Base-by-base conservation (phyloP, 2,888 invertebrate species). In the Rhagophthalmus giganteus region DNA sequence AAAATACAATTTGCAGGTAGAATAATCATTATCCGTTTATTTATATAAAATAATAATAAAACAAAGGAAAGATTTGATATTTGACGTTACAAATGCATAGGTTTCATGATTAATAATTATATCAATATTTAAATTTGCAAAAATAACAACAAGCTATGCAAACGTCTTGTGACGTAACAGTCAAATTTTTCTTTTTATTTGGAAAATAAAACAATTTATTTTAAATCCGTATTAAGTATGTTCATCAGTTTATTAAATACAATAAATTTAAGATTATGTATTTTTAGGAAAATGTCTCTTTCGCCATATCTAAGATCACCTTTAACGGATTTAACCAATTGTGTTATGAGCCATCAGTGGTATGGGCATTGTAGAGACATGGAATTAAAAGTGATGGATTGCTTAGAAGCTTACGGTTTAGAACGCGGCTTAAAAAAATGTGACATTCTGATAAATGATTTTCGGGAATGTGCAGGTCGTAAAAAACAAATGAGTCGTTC, bases 351-450 rank as follows among this genome's bases (percentile, higher is more conserved):
- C 51, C 84, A 85, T 61, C 88, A 88, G 69, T 74, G 80, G 65
- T 75, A 81, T 63, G 83, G 83, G 12, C 69, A 73, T 13, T 92
- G 91, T 66, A 83, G 81, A 24, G 77, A 80, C 47, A 75, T 87
- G 59, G 90, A 91, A 74, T 75, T 85, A 68, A 79, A 81, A 16
- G 81, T 83, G 65, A 81, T 87, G 75, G 87, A 91, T 58, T 92
- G 91, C 64, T 66, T 90, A 34, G 90, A 91, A 66, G 91, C 89
- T 1, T 90, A 91, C 59, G 92, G 91, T 1, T 62, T 83, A 6
- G 81, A 83, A n/a, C 77, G 79, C 27, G 87, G 86, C 0, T 61
- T 74, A 24, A 65, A 65, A n/a, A 82, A 85, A 67, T 92, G 92
- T 68, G 66, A 72, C 2, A 71, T 77, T 39, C 69, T 87, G 4